phyloP scores from a whole-genome alignment of 2,113 vertebrate genomes.

The Mus musculus region GRCm39 chr3:141896001-141896500 shows the following conservation, averaged over 20 bases:
- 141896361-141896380: background rate
- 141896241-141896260: background rate
- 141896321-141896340: background rate
- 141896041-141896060: background rate
- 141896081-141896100: background rate
- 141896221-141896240: background rate
- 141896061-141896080: background rate
- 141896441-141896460: background rate
- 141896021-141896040: background rate
- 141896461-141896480: background rate
- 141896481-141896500: background rate
- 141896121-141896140: background rate
- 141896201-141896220: background rate
- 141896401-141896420: background rate
- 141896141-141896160: background rate
- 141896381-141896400: background rate
- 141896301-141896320: background rate
- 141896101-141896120: background rate
- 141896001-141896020: background rate
- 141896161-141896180: no score
- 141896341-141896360: background rate
- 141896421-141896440: background rate
- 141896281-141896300: background rate
- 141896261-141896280: background rate
- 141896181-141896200: background rate